A percentile compares a stretch with the other conserved stretches of the same genome.
Evolutionary conservation across 2,888 invertebrate genomes (phyloP).

Genomic region (Nephrotoma guestfalica): DNA sequence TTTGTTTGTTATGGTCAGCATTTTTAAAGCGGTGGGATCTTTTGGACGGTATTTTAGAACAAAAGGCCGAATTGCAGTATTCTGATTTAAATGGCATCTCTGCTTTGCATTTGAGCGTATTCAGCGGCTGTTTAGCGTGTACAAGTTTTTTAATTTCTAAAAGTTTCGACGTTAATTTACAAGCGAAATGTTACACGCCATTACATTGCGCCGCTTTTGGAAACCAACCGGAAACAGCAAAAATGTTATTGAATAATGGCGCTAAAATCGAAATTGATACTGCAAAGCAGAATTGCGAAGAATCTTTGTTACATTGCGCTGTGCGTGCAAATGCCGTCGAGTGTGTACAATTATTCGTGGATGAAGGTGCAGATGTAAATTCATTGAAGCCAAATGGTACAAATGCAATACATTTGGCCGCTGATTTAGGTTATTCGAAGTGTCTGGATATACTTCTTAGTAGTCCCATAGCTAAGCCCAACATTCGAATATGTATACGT

Average conservation of each 20-base stretch:
- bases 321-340: constrained; percentile 72
- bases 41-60: constrained; percentile 43
- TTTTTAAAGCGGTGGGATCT: constrained; percentile 55
- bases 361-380: constrained; percentile 61
- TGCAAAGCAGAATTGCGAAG: constrained; percentile 51
- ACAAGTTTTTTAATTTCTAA: constrained; percentile 51
- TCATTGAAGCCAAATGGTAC: constrained; percentile 59
- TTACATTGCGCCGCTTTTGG: constrained; percentile 85
- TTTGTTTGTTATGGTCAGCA: constrained; percentile 57
- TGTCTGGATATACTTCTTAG: constrained; percentile 61
- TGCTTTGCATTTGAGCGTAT: constrained; percentile 61
- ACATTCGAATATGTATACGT: constrained; percentile 50
- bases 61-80: constrained; percentile 57
- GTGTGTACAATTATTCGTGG: constrained; percentile 59
- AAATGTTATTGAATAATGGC: constrained; percentile 56
- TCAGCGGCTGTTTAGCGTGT: constrained; percentile 60
- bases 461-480: constrained; percentile 54
- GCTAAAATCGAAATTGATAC: constrained; percentile 54
- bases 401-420: constrained; percentile 66
- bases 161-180: constrained; percentile 52
- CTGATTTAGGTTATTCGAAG: constrained; percentile 62
- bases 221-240: constrained; percentile 65
- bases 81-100: constrained; percentile 59
- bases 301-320: constrained; percentile 70
- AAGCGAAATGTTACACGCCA: constrained; percentile 60